Base-by-base conservation (phyloP, 2,113 vertebrate genomes). In the Ammodytes marinus region DNA sequence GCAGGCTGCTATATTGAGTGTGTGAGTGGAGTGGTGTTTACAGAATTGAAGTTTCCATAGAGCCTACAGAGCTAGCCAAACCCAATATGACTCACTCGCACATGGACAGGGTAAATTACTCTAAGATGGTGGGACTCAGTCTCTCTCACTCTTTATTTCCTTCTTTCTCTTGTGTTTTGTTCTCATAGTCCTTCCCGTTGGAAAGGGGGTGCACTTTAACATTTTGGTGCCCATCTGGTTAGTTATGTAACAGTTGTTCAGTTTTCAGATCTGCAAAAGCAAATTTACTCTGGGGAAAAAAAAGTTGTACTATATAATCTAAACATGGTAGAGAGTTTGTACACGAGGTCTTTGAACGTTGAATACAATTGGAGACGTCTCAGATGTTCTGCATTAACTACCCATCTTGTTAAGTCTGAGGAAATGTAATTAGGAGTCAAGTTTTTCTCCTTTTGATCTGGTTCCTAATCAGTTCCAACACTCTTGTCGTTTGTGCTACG, bases 1-100 rank as follows among this genome's bases (percentile, higher is more conserved):
- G 84, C 78, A 78, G 69, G 50, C 59, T 75, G 52, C 4, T 50
- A 35, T 19, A 27, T 43, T 71, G 49, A 35, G 39, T 58, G 72
- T 68, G 39, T 45, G 52, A 42, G 59, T 70, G 59, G 46, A 52
- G 75, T 68, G 54, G 61, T 64, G 73, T 78, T 77, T 82, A 74
- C 89, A 86, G 77, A 80, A 71, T 67, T 55, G 90, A 8, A 93
- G 84, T 94, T 95, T 95, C 94, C 94, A 93, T 91, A 59, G 88
- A 59, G 58, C 84, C 71, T 54, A 54, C 37, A 40, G 81, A 86
- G 49, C 55, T 74, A 50, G 79, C 83, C 84, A 89, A 84, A 74
- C 74, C 86, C 77, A 85, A n/a, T 68, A 91, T 92, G 88, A 93
- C 69, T 92, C 93, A 93, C 85, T 77, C 42, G 40, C 69, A 80